These are phyloP conservation scores for Callipepla californica DNA, from an alignment of 2,113 vertebrate genomes.

Conservation along the genomic window DNA sequence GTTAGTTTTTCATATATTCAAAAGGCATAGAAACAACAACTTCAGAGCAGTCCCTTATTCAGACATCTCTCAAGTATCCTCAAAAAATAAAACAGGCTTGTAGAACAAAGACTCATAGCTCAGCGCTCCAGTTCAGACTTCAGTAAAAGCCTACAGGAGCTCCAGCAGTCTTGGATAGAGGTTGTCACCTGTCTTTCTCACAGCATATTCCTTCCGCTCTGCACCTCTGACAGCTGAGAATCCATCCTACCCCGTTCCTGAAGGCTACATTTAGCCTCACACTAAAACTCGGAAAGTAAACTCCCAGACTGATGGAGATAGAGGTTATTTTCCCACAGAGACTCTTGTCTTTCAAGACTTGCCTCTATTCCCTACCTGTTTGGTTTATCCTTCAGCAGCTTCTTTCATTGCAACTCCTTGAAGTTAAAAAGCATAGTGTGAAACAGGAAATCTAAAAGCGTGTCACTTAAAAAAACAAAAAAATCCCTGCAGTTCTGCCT, in stretches of 20 bases:
- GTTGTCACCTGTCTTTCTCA: not conserved
- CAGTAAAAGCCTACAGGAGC: not conserved
- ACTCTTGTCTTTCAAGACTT: not conserved
- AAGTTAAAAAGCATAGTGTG: not conserved
- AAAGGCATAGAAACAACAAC: not conserved
- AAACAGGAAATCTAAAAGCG: not conserved
- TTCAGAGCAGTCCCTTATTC: not conserved
- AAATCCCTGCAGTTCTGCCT: not conserved
- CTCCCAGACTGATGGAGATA: not conserved
- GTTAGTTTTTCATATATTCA: not conserved
- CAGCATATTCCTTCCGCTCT: not conserved
- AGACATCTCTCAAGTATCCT: not conserved
- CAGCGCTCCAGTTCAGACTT: not conserved
- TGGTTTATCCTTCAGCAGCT: not conserved
- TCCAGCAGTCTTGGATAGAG: not conserved
- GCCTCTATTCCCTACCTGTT: not conserved
- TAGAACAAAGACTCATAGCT: not conserved
- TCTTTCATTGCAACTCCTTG: not conserved
- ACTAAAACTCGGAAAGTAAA: not conserved
- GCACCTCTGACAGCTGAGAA: not conserved
- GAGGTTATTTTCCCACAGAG: not conserved
- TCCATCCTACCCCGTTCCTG: fast-evolving
- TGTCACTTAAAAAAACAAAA: not conserved
- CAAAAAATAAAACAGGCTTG: not conserved
- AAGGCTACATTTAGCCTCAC: not conserved